A percentile compares a stretch with the other conserved stretches of the same genome.
Evolutionary conservation across 1,140 invertebrate species (phyloP).

Genomic region (Cherax destructor): DNA sequence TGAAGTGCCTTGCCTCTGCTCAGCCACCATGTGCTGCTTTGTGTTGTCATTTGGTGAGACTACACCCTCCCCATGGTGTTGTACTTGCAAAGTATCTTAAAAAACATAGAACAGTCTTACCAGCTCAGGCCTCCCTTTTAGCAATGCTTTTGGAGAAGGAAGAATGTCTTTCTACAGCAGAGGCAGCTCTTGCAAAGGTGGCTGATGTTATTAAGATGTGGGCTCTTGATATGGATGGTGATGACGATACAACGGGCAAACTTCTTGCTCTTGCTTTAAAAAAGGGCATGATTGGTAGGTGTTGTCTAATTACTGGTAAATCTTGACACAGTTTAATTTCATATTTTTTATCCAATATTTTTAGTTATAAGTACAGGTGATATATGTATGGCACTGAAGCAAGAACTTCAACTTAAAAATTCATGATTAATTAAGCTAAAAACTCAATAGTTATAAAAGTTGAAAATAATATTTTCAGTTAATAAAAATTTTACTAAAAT

Average conservation of each 20-base stretch:
- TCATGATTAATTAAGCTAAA: no score
- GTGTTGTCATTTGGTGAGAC: conserved; percentile 32
- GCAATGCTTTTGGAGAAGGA: conserved; percentile 23
- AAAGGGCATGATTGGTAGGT: conserved; percentile 22
- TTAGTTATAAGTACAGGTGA: no score
- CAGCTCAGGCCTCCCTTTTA: conserved; percentile 27
- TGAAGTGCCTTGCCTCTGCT: conserved; percentile 19
- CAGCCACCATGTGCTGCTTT: conserved; percentile 24
- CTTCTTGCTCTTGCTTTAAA: conserved; percentile 24
- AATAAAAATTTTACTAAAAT: no score
- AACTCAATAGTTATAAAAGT: no score
- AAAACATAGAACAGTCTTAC: conserved; percentile 1
- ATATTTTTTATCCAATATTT: no score
- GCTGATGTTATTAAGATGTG: conserved; percentile 3
- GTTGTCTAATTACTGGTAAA: neutral
- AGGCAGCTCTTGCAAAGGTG: conserved; percentile 16
- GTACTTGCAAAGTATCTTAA: conserved; percentile 14
- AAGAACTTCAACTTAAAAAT: no score
- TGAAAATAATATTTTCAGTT: no score
- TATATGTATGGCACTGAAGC: no score
- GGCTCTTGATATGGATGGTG: conserved; percentile 24
- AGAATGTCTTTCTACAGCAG: neutral
- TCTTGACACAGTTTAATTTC: neutral
- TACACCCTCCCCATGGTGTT: conserved; percentile 26
- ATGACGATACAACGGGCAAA: conserved; percentile 10